Evolutionary conservation across 2,797 vertebrate species (phyloP), one percentile per base, ranked within the genome.

Genomic region (Fistularia tabacaria): DNA sequence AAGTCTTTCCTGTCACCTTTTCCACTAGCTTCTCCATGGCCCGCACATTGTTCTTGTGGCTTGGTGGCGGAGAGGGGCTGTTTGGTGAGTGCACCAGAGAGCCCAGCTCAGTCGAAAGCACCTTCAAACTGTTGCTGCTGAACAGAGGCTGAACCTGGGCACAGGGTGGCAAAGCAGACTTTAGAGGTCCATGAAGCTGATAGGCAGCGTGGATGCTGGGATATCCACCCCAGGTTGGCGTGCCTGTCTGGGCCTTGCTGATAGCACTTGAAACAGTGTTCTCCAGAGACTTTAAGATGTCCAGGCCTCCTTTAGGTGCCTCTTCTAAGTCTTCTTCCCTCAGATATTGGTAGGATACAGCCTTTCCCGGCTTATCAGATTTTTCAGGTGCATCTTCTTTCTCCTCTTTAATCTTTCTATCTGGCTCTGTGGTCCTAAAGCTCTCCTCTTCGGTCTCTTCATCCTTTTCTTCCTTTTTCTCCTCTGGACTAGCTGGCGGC

Each of bases 131-230:
- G 64, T 90, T 91, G 6, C 74, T 89, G 52, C 92, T 91, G 0
- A 93, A 97, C 14, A 95, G 91, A 0, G 96, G 93, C 76, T 96
- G 95, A 80, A 96, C 89, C 60, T 95, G 95, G 70, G 94, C 86
- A 0, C 92, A 94, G 64, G 91, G 51, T 0, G 93, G 63, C 41
- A 92, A 85, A 25, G 90, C 83, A 1, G 94, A 88, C 81, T 94
- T 98, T 43, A 93, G 76, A 6, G 92, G 73, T 43, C 95, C 94
- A 0, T 97, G 96, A 66, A 99, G 92, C 82, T 99, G 97, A 85
- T 99, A 99, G 66, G 97, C 96, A 0, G 96, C 96, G 13, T 99
- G 97, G 79, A 99, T 99, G 82, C 97, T 99, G 62, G 95, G 94
- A 80, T 99, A 99, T 42, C 96, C 97, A 10, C 96, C 96, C 97